These are phyloP conservation scores for Siphlonurus alternatus DNA, from an alignment of 2,888 invertebrate species.

Conservation along the genomic window DNA sequence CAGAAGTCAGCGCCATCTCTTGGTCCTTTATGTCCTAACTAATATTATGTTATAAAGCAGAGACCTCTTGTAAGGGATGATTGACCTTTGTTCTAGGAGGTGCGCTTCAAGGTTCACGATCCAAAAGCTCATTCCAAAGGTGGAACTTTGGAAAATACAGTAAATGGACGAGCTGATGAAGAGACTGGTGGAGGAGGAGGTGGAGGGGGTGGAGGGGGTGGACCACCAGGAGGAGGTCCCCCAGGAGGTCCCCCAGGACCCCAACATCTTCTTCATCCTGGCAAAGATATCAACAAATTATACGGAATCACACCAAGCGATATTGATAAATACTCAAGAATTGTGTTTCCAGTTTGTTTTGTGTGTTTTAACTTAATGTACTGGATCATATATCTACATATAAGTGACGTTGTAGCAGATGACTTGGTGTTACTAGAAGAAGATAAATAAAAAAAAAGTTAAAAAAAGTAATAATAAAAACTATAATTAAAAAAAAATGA, in stretches of 20 bases:
- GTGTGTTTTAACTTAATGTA: slow-evolving; percentile 98
- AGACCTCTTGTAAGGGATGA: slow-evolving; percentile 10
- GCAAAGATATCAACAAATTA: slow-evolving; percentile 25
- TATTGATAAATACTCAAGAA: slow-evolving; percentile 97
- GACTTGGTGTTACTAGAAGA: slow-evolving; percentile 69
- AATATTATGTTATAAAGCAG: background rate
- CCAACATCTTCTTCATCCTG: slow-evolving; percentile 20
- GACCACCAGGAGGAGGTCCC: slow-evolving; percentile 19
- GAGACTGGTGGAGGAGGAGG: slow-evolving; percentile 39
- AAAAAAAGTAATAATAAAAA: background rate
- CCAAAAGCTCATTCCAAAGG: slow-evolving; percentile 88
- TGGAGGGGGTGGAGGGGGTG: slow-evolving; percentile 31
- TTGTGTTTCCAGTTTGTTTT: slow-evolving; percentile 96
- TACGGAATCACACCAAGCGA: slow-evolving; percentile 86
- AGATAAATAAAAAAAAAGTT: slow-evolving; percentile 34
- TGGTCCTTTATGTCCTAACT: too few species aligned
- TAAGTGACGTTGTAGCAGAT: slow-evolving; percentile 88
- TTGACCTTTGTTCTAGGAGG: slow-evolving; percentile 56
- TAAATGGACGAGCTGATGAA: slow-evolving; percentile 58
- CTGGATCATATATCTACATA: slow-evolving; percentile 93
- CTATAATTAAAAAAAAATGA: background rate
- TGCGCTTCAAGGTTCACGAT: slow-evolving; percentile 88
- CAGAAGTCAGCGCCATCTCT: too few species aligned
- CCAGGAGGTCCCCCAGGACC: slow-evolving; percentile 1
- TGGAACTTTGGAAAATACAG: slow-evolving; percentile 78